Evolutionary conservation across 2,797 vertebrate species (phyloP).

Genomic region (Pseudomugil gertrudae): DNA sequence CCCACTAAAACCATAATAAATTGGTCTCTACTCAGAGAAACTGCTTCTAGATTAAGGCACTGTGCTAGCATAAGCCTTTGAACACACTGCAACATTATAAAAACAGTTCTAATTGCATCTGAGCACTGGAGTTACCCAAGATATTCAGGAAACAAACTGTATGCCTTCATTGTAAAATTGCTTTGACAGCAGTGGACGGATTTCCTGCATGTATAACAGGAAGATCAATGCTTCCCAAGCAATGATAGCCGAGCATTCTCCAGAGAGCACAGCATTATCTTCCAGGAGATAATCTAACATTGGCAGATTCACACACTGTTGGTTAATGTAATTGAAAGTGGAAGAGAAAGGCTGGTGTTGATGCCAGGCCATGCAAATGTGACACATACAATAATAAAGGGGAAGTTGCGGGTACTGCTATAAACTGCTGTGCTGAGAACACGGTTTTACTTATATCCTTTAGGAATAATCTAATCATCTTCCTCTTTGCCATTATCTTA

Average conservation of each 20-base stretch:
- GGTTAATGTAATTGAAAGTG: conserved; percentile 69
- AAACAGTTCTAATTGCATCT: conserved; percentile 45
- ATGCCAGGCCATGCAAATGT: conserved; percentile 63
- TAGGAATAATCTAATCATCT: conserved; percentile 75
- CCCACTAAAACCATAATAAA: conserved; percentile 36
- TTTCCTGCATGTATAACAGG: conserved; percentile 68
- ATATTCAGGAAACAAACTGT: conserved; percentile 56
- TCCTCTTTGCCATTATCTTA: conserved; percentile 80
- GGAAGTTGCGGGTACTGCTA: conserved; percentile 47
- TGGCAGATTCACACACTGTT: conserved; percentile 68
- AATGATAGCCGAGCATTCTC: conserved; percentile 56
- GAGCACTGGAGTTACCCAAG: conserved; percentile 40
- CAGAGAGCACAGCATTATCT: conserved; percentile 65
- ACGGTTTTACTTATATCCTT: conserved; percentile 59
- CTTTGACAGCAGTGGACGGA: conserved; percentile 67
- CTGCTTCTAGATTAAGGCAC: conserved; percentile 27
- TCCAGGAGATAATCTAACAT: conserved; percentile 70
- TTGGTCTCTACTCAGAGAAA: conserved; percentile 34
- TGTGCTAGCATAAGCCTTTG: conserved; percentile 39
- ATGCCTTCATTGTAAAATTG: conserved; percentile 58
- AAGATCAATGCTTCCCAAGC: conserved; percentile 65
- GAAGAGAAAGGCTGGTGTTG: conserved; percentile 22
- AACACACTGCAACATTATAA: conserved; percentile 41
- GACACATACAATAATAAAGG: conserved; percentile 57
- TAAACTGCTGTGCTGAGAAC: conserved; percentile 44